phyloP scores from a whole-genome alignment of 2,797 vertebrate genomes.

The Florisuga fusca region DNA sequence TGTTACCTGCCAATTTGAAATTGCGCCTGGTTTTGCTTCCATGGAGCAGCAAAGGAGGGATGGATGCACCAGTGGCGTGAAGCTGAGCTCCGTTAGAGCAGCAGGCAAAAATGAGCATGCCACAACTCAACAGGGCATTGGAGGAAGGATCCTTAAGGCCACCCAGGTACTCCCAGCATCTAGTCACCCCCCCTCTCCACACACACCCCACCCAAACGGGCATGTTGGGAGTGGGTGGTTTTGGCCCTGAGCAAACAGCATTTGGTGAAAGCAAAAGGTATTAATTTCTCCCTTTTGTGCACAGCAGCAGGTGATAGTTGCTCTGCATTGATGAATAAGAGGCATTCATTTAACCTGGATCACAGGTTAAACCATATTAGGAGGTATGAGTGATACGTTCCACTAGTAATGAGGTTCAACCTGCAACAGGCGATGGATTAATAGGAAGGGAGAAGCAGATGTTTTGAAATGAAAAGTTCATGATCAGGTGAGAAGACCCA shows the following conservation, averaged over 20 bases:
- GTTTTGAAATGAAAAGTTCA: background rate
- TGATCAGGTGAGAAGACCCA: background rate
- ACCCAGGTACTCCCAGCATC: background rate
- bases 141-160: background rate
- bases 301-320: background rate
- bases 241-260: background rate
- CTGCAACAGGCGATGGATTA: rapidly evolving
- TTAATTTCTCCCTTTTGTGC: background rate
- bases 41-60: rapidly evolving
- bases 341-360: background rate
- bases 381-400: background rate
- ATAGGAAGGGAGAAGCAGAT: background rate
- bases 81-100: background rate
- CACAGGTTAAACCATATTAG: background rate
- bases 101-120: background rate
- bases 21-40: background rate
- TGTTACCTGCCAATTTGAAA: background rate
- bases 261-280: background rate
- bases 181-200: too few relatives aligned
- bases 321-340: background rate
- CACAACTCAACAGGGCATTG: rapidly evolving
- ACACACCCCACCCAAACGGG: background rate
- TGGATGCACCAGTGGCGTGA: rapidly evolving
- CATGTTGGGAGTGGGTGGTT: rapidly evolving
- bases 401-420: background rate